These are phyloP conservation scores for Oreortyx pictus DNA, from an alignment of 2,797 vertebrate species.

Conservation along the genomic window DNA sequence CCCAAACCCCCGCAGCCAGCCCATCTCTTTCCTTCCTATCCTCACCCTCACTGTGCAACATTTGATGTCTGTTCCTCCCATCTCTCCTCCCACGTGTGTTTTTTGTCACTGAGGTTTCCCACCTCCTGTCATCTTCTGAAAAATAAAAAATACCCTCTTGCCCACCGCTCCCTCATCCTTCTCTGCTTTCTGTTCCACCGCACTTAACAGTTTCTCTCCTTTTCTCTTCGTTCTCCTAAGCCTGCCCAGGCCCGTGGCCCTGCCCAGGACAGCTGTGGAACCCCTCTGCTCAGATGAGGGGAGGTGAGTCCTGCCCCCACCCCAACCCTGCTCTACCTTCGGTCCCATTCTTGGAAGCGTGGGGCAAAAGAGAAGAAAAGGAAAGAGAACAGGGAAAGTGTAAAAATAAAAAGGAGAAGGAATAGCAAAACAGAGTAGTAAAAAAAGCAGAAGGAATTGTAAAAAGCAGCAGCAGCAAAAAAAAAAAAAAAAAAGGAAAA, in stretches of 20 bases:
- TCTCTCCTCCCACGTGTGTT: no score
- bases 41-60: no score
- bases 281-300: rapidly evolving
- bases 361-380: background rate
- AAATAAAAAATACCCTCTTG: no score
- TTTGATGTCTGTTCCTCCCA: background rate
- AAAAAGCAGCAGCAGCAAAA: constrained; percentile 48
- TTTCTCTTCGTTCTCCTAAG: background rate
- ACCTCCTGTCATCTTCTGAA: background rate
- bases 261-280: background rate
- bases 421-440: background rate
- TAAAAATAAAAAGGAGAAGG: background rate
- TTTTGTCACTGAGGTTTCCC: background rate
- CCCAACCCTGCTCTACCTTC: background rate
- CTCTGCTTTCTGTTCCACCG: background rate
- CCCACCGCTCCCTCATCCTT: background rate
- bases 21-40: background rate
- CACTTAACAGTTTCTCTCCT: background rate
- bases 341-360: background rate
- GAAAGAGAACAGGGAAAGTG: no score
- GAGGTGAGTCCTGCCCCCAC: background rate
- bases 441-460: background rate
- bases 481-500: background rate
- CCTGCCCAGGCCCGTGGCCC: background rate
- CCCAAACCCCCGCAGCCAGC: background rate